These are phyloP conservation scores for Epinotia ramella DNA, from an alignment of 2,888 invertebrate genomes.

Conservation along the genomic window DNA sequence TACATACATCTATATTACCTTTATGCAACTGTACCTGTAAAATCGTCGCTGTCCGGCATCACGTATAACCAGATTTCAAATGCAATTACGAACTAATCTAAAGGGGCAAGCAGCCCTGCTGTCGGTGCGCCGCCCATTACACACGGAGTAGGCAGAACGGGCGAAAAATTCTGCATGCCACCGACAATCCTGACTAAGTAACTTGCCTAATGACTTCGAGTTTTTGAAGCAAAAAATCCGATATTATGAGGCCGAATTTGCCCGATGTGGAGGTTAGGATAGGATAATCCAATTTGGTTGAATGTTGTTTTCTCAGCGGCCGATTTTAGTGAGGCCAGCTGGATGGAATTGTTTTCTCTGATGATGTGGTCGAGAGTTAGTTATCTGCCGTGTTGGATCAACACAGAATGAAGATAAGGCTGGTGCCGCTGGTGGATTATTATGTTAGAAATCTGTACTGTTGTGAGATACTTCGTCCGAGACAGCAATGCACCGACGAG, in stretches of 20 bases:
- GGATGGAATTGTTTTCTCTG: conserved; percentile 3
- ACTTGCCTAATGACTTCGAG: conserved; percentile 55
- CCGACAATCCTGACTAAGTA: conserved; percentile 64
- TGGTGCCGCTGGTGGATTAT: neutral
- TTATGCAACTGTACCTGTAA: conserved; percentile 5
- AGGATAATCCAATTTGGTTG: conserved; percentile 40
- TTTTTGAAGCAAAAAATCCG: conserved; percentile 41
- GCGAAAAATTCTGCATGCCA: conserved; percentile 75
- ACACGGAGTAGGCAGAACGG: conserved; percentile 51
- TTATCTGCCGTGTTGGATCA: neutral
- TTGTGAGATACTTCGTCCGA: neutral
- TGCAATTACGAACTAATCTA: conserved; percentile 25
- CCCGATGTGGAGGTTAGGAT: conserved; percentile 22
- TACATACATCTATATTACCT: neutral
- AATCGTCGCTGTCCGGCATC: conserved; percentile 5
- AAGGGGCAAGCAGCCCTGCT: conserved; percentile 61
- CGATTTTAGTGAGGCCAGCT: neutral
- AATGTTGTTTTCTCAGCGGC: conserved; percentile 42
- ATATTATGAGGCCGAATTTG: conserved; percentile 25
- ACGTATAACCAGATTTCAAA: conserved; percentile 7
- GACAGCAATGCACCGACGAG: neutral
- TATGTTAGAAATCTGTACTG: neutral
- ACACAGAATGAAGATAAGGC: neutral
- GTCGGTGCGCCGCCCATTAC: conserved; percentile 72
- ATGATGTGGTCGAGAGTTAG: neutral